Percentiles rank a stretch among this genome's conserved stretches.
Evolutionary conservation across 2,113 vertebrate genomes (phyloP).

Genomic region (Bucco capensis): DNA sequence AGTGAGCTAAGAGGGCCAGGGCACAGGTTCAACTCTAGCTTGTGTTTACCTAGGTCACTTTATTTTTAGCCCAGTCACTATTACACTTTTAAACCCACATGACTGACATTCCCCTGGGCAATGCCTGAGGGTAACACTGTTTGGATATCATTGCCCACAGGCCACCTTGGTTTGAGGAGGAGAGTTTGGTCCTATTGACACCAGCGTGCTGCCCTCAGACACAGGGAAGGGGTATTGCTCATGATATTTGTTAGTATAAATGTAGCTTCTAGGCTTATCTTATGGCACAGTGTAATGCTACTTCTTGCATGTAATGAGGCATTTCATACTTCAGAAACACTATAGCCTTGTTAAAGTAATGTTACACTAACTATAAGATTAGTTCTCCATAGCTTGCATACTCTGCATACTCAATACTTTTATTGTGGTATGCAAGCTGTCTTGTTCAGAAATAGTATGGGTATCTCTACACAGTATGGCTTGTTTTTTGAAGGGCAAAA

Average conservation of each 20-base stretch:
- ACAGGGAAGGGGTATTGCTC: not conserved
- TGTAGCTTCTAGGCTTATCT: not conserved
- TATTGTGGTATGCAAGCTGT: not conserved
- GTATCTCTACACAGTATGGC: not conserved
- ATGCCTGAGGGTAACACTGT: not conserved
- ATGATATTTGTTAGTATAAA: not conserved
- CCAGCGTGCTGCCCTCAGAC: rapidly evolving
- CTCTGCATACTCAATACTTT: no score
- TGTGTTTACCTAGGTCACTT: not conserved
- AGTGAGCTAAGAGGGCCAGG: not conserved
- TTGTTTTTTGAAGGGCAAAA: not conserved
- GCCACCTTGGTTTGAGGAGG: not conserved
- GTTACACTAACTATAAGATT: not conserved
- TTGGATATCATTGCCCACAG: not conserved
- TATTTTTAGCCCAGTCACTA: not conserved
- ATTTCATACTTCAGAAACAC: not conserved
- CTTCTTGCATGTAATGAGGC: not conserved
- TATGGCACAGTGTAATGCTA: not conserved
- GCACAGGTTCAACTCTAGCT: not conserved
- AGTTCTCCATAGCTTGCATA: not conserved
- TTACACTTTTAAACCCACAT: not conserved
- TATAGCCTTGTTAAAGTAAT: not conserved
- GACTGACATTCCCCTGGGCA: not conserved
- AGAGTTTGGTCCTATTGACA: not conserved
- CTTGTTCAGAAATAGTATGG: not conserved